Base-by-base conservation (phyloP, 2,888 invertebrate genomes). In the Fabriciana adippe region DNA sequence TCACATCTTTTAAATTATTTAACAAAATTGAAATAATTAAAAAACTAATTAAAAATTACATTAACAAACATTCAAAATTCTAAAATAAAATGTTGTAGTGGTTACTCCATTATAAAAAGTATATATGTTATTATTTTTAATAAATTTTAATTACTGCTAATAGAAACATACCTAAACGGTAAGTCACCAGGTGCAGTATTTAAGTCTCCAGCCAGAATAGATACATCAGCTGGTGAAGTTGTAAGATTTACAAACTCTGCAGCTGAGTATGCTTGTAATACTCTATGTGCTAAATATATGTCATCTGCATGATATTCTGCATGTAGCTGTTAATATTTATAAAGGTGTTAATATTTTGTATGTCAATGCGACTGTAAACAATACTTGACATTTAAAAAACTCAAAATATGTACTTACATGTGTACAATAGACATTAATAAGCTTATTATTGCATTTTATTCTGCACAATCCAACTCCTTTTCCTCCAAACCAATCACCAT, bases 401-500 rank as follows among this genome's bases (percentile, higher is more conserved):
- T 55, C 15, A 35, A 21, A 57, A 31, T 59, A 51, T 18, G 16
- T 16, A 93, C 95, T 94, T 93, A 98, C 98, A 95, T 99, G 99
- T 73, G 98, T 97, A 75, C 97, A 95, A 86, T 99, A 99, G 68
- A 99, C 92, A 88, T 99, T 96, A 64, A 99, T 92, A 62, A 93
- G 90, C 73, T 95, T 92, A 60, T 96, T 95, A 41, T 95, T 93
- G 69, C 95, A 93, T 75, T 94, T 93, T 54, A 98, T 93, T 77
- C 94, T 94, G 81, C 97, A 97, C 26, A 98, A 88, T 2, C 97
- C 98, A 53, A 98, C 95, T 14, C 98, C 98, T 93, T 99, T 99
- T 5, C 99, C 99, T 51, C 98, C 99, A 88, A 98, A 99, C 99
- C 99, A 99, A 86, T 99, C 99, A 0, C 98, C 99, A 84, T 99